Evolutionary conservation across 2,888 invertebrate genomes (phyloP).

Genomic region (Congeria kusceri): DNA sequence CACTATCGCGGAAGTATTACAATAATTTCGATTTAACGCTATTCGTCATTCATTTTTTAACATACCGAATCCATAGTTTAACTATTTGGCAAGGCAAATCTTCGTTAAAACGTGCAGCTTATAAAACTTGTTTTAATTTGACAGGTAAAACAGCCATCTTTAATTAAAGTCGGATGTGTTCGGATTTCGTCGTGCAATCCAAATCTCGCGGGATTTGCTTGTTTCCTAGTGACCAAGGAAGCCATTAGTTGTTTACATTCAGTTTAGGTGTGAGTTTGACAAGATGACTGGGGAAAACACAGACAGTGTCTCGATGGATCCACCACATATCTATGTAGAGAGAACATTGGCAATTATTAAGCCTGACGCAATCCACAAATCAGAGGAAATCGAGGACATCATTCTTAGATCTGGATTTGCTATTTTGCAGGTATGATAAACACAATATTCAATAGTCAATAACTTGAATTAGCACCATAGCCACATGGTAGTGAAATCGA

Average conservation of each 20-base stretch:
- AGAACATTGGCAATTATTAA: constrained; percentile 92
- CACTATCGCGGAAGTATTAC: background rate
- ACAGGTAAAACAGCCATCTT: constrained; percentile 37
- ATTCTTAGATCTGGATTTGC: constrained; percentile 91
- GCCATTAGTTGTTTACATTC: constrained; percentile 44
- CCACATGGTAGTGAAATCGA: no score
- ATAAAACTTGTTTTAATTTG: background rate
- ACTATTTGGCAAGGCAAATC: background rate
- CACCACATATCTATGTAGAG: constrained; percentile 85
- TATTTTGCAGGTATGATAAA: constrained; percentile 88
- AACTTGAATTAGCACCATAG: no score
- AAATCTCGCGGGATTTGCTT: constrained; percentile 48
- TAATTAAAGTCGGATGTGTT: constrained; percentile 43
- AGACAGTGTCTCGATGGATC: constrained; percentile 72
- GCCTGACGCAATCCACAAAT: constrained; percentile 91
- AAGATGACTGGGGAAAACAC: constrained; percentile 75
- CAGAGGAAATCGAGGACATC: constrained; percentile 90
- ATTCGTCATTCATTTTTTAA: background rate
- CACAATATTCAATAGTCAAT: no score
- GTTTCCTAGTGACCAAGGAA: constrained; percentile 65
- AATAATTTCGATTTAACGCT: background rate
- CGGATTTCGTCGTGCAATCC: constrained; percentile 16
- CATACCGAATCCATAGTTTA: constrained; percentile 42
- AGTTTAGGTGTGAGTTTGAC: background rate
- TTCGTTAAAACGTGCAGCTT: background rate